Evolutionary conservation across 2,797 vertebrate species (phyloP), one percentile per base, ranked within the genome.

Genomic region (Hippocampus kuda): DNA sequence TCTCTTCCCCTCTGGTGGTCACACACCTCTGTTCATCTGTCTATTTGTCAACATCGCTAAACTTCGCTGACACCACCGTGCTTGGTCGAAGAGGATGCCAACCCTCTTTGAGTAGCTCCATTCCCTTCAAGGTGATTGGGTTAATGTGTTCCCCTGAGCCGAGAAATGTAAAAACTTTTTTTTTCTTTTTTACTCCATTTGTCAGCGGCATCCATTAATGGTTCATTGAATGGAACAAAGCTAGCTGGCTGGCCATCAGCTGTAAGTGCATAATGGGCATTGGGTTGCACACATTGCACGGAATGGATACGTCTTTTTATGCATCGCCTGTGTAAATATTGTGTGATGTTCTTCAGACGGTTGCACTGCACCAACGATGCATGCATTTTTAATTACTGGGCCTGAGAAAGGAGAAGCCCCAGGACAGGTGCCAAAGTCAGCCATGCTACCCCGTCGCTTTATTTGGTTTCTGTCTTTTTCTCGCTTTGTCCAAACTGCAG

Each of bases 371-470:
- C 70, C 83, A 83, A 68, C 84, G 87, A 86, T 89, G 89, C 90
- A 84, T 93, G 85, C 89, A 88, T 92, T 95, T 93, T 93, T 94
- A 94, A 95, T 94, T 94, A 88, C 83, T 67, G 64, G 72, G 72
- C 69, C 73, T 79, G 77, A 73, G 68, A 75, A 80, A 71, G 81
- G 79, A 30, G 68, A 48, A 61, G 75, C 80, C 76, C 68, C 75
- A 83, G 85, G 75, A 83, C 81, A 88, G 79, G 83, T 72, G 75
- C 85, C 79, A 81, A 86, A 86, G 84, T 81, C 76, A 49, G 18
- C 34, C 34, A 34, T 34, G 34, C 34, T 34, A 5, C 34, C 34
- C 34, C 34, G 34, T 34, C 34, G 5, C 34, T 34, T 34, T 34
- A 34, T 34, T 34, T 34, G 34, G 34, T 34, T 34, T 34, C 30